Percentiles rank a stretch among this genome's conserved stretches.
Conservation (phyloP, 2,888 invertebrate species). For the Lamellibrachia satsuma region DNA sequence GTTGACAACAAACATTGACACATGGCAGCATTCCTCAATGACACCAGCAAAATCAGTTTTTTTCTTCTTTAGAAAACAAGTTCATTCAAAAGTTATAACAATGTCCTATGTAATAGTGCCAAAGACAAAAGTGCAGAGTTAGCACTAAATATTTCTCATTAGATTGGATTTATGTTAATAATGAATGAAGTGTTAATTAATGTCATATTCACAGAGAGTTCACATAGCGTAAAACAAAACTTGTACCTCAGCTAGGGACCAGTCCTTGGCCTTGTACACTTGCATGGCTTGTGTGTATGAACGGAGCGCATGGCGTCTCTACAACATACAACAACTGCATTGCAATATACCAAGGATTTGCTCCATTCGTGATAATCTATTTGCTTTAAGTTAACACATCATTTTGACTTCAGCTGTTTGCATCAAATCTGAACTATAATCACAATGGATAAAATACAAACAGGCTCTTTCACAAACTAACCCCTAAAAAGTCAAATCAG, state of each 20-base stretch:
- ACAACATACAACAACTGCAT: slow-evolving; percentile 37
- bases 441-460: not conserved
- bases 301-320: slow-evolving; percentile 85
- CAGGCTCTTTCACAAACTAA: not conserved
- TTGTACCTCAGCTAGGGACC: slow-evolving; percentile 82
- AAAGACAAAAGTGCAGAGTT: not conserved
- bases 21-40: not conserved
- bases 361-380: not conserved
- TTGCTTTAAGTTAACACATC: not conserved
- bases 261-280: slow-evolving; percentile 81
- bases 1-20: not conserved
- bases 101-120: too few species aligned
- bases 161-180: not conserved
- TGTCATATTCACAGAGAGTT: not conserved
- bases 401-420: not conserved
- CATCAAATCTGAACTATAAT: not conserved
- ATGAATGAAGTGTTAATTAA: not conserved
- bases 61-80: too few species aligned
- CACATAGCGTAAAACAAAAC: not conserved
- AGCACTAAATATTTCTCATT: not conserved
- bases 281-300: slow-evolving; percentile 92
- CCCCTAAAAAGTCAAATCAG: not conserved
- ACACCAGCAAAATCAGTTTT: not conserved
- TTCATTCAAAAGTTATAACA: too few species aligned
- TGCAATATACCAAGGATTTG: not conserved